phyloP scores from a whole-genome alignment of 2,888 invertebrate genomes.

The Andrena trimmerana region DNA sequence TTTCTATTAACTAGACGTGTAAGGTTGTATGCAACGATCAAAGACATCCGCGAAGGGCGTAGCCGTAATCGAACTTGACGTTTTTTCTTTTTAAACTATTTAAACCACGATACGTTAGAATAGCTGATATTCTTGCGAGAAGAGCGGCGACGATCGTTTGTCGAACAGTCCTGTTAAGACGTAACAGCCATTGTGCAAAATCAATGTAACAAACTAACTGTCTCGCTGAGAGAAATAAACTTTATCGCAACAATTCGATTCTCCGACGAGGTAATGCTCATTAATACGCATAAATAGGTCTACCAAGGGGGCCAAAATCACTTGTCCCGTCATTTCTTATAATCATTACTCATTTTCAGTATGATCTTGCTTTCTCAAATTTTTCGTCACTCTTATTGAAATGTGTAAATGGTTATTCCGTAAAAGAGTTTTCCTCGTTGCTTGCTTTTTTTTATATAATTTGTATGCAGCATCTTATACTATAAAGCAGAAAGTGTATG shows the following conservation, averaged over 20 bases:
- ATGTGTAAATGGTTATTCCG: no score
- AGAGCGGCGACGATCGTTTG: slow-evolving; percentile 25
- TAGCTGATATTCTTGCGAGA: slow-evolving; percentile 48
- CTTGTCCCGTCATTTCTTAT: no score
- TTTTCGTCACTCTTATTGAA: no score
- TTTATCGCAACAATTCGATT: slow-evolving; percentile 32
- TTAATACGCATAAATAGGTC: no score
- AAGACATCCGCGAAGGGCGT: slow-evolving; percentile 62
- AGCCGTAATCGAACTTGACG: slow-evolving; percentile 48
- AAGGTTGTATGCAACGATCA: slow-evolving; percentile 76
- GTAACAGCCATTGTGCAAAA: slow-evolving; percentile 43
- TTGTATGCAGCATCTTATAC: no score
- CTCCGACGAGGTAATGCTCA: not conserved
- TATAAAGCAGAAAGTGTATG: no score
- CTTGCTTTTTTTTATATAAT: no score
- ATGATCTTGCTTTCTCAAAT: no score
- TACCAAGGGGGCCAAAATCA: no score
- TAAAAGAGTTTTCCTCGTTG: no score
- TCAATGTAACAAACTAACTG: slow-evolving; percentile 60
- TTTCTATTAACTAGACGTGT: slow-evolving; percentile 74
- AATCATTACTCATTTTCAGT: no score
- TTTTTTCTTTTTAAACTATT: slow-evolving; percentile 69
- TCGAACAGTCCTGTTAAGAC: slow-evolving; percentile 32
- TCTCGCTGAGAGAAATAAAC: slow-evolving; percentile 59
- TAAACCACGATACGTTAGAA: slow-evolving; percentile 54